Evolutionary conservation across 2,797 vertebrate genomes (phyloP).

Genomic region (Esox masquinongy): DNA sequence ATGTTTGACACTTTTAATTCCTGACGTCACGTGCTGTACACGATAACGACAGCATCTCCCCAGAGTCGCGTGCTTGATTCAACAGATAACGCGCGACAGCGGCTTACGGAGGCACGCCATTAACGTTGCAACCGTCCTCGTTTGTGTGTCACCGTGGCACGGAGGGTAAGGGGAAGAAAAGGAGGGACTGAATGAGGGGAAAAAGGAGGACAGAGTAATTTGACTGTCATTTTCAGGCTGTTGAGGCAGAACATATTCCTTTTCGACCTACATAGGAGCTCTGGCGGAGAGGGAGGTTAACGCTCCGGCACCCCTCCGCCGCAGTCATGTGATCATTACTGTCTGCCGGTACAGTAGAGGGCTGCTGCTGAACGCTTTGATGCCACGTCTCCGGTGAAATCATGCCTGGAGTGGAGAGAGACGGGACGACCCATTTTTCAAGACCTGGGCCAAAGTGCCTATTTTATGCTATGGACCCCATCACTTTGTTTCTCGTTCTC

Average conservation of each 20-base stretch:
- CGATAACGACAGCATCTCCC: slow-evolving; percentile 5
- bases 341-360: slow-evolving; percentile 36
- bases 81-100: slow-evolving; percentile 19
- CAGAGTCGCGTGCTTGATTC: background rate
- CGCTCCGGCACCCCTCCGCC: slow-evolving; percentile 54
- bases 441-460: slow-evolving; percentile 56
- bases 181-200: slow-evolving; percentile 25
- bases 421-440: slow-evolving; percentile 42
- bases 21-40: slow-evolving; percentile 29
- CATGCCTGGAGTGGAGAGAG: slow-evolving; percentile 21
- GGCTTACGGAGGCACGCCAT: background rate
- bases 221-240: slow-evolving; percentile 62
- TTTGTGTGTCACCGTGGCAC: background rate
- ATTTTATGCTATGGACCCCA: slow-evolving; percentile 53
- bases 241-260: slow-evolving; percentile 70
- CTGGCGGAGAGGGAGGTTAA: slow-evolving; percentile 62
- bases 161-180: slow-evolving; percentile 25
- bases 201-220: slow-evolving; percentile 56
- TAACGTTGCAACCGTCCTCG: background rate
- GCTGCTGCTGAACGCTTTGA: slow-evolving; percentile 51
- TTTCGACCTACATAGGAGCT: slow-evolving; percentile 72
- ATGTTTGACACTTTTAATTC: slow-evolving; percentile 19
- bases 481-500: slow-evolving; percentile 12
- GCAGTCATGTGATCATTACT: slow-evolving; percentile 68
- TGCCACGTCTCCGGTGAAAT: slow-evolving; percentile 53